These are phyloP conservation scores for Cygnus atratus DNA, from an alignment of 2,113 vertebrate species.

Conservation along the genomic window DNA sequence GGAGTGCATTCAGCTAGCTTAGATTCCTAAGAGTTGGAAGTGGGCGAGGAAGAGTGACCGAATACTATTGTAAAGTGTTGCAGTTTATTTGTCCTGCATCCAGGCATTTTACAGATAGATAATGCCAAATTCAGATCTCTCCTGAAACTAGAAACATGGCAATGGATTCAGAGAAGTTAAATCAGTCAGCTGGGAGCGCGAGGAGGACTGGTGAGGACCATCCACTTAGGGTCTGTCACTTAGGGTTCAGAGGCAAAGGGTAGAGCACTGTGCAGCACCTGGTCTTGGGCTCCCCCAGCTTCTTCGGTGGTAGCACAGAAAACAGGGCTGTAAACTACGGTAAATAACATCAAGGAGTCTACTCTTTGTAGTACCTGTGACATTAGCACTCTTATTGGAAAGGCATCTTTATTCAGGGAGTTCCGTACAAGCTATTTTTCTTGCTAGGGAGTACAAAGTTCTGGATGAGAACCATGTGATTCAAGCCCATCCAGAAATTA, in stretches of 20 bases:
- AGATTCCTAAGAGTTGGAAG: background rate
- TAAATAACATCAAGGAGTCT: background rate
- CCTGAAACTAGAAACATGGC: background rate
- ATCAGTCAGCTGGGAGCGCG: accelerated
- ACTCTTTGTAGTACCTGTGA: background rate
- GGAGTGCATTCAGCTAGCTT: background rate
- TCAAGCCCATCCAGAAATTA: background rate
- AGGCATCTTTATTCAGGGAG: background rate
- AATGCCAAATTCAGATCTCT: background rate
- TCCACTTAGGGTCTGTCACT: background rate
- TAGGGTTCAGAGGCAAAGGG: background rate
- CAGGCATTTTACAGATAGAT: background rate
- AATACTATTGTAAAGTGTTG: background rate
- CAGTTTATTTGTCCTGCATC: background rate
- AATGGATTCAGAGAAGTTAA: background rate
- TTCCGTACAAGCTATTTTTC: background rate
- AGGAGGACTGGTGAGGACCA: background rate
- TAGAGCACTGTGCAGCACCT: background rate
- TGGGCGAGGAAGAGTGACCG: accelerated
- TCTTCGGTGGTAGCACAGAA: background rate
- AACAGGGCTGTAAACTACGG: background rate
- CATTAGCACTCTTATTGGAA: background rate
- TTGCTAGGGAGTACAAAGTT: background rate
- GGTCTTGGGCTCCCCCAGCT: background rate
- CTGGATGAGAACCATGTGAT: background rate